phyloP scores from a whole-genome alignment of 1,140 invertebrate species.

The Solenopsis fugax region DNA sequence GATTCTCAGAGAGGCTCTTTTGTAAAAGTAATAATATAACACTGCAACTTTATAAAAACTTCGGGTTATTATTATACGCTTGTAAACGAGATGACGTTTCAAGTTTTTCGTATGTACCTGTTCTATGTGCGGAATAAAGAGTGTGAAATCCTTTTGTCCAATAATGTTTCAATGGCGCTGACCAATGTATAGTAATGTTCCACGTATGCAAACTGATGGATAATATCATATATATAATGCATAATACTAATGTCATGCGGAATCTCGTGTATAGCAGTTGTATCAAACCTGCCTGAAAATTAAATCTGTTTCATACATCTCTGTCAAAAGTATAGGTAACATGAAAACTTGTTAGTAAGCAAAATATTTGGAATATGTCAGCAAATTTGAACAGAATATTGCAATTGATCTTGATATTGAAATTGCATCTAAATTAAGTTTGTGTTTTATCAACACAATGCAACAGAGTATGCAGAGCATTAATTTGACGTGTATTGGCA shows the following conservation, averaged over 20 bases:
- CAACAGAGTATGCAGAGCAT: background rate
- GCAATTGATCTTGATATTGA: background rate
- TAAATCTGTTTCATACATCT: conserved; percentile 45
- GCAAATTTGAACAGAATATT: background rate
- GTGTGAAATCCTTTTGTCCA: conserved; percentile 88
- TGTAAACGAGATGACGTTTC: background rate
- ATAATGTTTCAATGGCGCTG: conserved; percentile 84
- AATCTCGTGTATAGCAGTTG: conserved; percentile 90
- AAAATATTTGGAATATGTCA: background rate
- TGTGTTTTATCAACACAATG: background rate
- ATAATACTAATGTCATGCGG: conserved; percentile 87
- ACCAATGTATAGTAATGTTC: conserved; percentile 88
- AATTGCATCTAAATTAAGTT: background rate
- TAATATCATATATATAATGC: conserved; percentile 87
- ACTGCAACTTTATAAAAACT: conserved; percentile 88
- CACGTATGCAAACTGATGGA: conserved; percentile 88
- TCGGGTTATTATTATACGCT: conserved; percentile 41
- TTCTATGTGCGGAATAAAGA: conserved; percentile 88
- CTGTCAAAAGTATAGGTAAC: background rate
- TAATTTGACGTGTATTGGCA: background rate
- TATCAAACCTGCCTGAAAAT: conserved; percentile 89
- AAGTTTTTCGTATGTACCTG: conserved; percentile 84
- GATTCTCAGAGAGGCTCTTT: conserved; percentile 90
- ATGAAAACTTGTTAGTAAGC: background rate
- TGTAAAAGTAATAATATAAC: conserved; percentile 92